Evolutionary conservation across 1,140 invertebrate genomes (phyloP).

Genomic region (Campoletis sonorensis): DNA sequence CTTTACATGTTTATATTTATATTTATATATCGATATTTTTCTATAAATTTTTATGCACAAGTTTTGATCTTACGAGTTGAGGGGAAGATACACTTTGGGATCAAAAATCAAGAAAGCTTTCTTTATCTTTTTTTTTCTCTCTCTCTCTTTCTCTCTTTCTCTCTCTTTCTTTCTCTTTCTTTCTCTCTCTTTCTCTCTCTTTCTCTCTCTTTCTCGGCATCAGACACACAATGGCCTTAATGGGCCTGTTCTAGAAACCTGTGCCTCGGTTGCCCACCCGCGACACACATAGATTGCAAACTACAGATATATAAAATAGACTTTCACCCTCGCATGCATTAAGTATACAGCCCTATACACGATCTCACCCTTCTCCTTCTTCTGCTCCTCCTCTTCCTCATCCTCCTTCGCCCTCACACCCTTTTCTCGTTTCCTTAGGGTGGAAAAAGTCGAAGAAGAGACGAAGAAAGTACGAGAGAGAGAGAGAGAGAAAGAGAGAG

Average conservation of each 20-base stretch:
- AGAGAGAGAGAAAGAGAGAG: too few species aligned
- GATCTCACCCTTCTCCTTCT: too few species aligned
- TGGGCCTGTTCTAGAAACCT: slow-evolving; percentile 48
- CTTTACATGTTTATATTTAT: background rate
- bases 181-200: background rate
- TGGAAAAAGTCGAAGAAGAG: too few species aligned
- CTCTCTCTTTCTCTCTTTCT: background rate
- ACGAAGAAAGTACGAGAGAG: too few species aligned
- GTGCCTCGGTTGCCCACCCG: slow-evolving; percentile 17
- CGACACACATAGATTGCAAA: slow-evolving; percentile 41
- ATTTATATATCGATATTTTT: too few species aligned
- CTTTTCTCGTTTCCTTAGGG: background rate
- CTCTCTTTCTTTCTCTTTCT: background rate
- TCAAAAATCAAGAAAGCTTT: background rate
- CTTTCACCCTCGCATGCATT: slow-evolving; percentile 1
- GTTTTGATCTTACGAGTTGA: background rate
- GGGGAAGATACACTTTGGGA: background rate
- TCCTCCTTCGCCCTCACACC: background rate
- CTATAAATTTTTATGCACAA: background rate
- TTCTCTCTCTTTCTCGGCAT: slow-evolving; percentile 10
- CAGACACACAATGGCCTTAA: slow-evolving; percentile 45
- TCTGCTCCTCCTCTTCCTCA: background rate
- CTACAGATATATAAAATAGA: slow-evolving; percentile 29
- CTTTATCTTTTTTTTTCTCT: background rate
- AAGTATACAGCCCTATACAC: background rate